Base-by-base conservation (phyloP, 2,797 vertebrate species). In the Argya squamiceps region DNA sequence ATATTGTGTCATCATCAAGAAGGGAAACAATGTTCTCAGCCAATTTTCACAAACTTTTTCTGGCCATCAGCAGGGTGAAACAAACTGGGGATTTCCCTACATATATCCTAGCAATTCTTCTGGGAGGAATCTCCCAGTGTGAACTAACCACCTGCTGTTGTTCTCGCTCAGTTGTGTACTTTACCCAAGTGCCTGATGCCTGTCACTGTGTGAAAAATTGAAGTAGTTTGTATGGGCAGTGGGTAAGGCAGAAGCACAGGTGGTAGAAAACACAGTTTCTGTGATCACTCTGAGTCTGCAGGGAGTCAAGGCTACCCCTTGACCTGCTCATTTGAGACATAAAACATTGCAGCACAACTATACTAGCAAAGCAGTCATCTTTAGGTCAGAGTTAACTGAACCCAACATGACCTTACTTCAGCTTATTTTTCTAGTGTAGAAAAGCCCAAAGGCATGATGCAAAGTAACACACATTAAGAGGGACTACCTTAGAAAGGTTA, bases 401-500 rank as follows among this genome's bases (percentile, higher is more conserved):
- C 62, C n/a, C 17, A 78, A 11, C 1, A 1, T 30, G 65, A 71
- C 87, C 60, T 83, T 60, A 62, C 46, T 86, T 71, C 36, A 86
- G 80, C 53, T 91, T 82, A 75, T 84, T 92, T 88, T 87, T 81
- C 89, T 58, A 34, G 41, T 4, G 0, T 8, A 80, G 78, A 77
- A 93, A 88, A 96, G 58, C 65, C 88, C 89, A 78, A 87, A 96
- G 80, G 85, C 83, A 86, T 65, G 93, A 91, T 49, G 68, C 91
- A 85, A 67, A 95, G 81, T 69, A 82, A 21, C 34, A 27, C 36
- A 19, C 58, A 85, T 74, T 93, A 79, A 64, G 65, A 73, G 69
- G 49, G 29, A 74, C 93, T 94, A 52, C 74, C 83, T 92, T 83
- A 81, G 82, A 93, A 95, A 97, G 93, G 84, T 84, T 96, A 67